phyloP scores from a whole-genome alignment of 2,113 vertebrate species.

The Indri indri region DNA sequence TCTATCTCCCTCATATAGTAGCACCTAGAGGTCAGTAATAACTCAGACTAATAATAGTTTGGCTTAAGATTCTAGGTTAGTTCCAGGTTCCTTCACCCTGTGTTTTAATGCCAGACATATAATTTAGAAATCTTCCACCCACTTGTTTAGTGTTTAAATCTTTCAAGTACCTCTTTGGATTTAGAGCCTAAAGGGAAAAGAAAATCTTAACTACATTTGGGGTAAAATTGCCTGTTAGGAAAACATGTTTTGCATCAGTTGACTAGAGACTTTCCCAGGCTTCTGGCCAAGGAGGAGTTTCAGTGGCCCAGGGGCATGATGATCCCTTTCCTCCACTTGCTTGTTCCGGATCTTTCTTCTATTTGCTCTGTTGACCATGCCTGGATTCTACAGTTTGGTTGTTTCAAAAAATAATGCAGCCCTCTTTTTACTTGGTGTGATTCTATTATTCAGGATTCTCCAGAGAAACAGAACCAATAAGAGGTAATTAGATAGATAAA shows the following conservation, averaged over 20 bases:
- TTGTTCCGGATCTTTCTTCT: neutral
- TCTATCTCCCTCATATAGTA: neutral
- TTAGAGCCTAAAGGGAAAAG: slow-evolving; percentile 36
- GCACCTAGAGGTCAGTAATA: slow-evolving; percentile 38
- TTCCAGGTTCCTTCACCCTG: slow-evolving; percentile 50
- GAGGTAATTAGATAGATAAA: neutral
- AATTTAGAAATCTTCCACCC: slow-evolving; percentile 63
- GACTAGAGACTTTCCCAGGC: neutral
- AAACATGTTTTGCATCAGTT: slow-evolving; percentile 39
- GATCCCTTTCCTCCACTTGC: rapidly evolving
- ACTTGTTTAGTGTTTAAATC: slow-evolving; percentile 61
- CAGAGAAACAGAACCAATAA: neutral
- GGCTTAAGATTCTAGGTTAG: slow-evolving; percentile 45
- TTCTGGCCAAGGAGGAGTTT: neutral
- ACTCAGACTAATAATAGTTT: slow-evolving; percentile 50
- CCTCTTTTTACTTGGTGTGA: neutral
- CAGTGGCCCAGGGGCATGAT: neutral
- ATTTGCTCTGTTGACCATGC: neutral
- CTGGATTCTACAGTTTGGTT: neutral
- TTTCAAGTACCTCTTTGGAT: slow-evolving; percentile 51
- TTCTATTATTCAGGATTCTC: neutral
- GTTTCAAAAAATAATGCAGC: neutral
- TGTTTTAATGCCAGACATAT: slow-evolving; percentile 65
- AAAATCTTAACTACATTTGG: slow-evolving; percentile 28
- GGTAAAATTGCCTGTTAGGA: slow-evolving; percentile 50